phyloP scores from a whole-genome alignment of 92 coral and sea anemone species.

The Meandrina meandrites region DNA sequence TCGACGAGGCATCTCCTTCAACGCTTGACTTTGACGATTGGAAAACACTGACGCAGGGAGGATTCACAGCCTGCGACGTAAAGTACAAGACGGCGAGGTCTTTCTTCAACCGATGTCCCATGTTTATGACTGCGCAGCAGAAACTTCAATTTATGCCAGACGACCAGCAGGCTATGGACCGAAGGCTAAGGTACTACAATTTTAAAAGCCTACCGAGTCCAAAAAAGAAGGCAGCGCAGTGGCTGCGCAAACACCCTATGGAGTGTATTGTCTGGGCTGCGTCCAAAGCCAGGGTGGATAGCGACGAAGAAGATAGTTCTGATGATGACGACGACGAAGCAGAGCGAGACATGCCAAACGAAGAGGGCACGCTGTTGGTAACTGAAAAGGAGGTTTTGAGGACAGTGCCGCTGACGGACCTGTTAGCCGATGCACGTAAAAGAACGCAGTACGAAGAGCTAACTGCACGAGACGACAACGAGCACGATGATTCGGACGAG shows the following conservation, averaged over 20 bases:
- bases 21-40: background rate
- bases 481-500: no score
- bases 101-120: background rate
- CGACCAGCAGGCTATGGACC: background rate
- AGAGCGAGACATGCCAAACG: background rate
- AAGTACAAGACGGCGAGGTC: background rate
- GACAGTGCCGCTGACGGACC: background rate
- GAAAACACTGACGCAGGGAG: no score
- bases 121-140: slow-evolving; percentile 9
- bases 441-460: no score
- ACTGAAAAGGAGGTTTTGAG: slow-evolving; percentile 28
- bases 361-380: background rate
- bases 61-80: background rate
- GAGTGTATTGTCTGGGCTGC: slow-evolving; percentile 36
- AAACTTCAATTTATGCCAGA: background rate
- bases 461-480: background rate
- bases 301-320: slow-evolving; percentile 26
- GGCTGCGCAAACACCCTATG: slow-evolving; percentile 31
- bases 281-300: slow-evolving; percentile 17
- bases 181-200: background rate
- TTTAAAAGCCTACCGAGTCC: slow-evolving; percentile 29
- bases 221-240: slow-evolving; percentile 24
- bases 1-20: slow-evolving; percentile 26
- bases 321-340: background rate
- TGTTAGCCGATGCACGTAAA: slow-evolving; percentile 8